These are phyloP conservation scores for Drosophila jambulina DNA, from an alignment of 1,140 invertebrate genomes.

Conservation along the genomic window DNA sequence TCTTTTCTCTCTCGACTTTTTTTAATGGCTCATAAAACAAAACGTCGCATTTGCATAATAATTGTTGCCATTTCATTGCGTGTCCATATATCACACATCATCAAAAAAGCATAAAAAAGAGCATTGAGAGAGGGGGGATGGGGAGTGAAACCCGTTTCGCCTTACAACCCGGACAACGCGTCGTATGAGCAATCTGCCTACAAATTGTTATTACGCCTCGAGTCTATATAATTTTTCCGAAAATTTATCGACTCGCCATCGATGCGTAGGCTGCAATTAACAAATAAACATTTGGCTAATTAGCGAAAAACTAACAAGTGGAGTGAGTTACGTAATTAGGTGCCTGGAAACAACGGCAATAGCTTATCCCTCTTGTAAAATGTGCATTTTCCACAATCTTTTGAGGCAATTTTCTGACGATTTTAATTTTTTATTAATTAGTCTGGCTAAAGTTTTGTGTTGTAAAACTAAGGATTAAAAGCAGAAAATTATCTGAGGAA, in stretches of 20 bases:
- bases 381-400: neutral
- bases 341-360: neutral
- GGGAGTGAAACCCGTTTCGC: conserved; percentile 50
- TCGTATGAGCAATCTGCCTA: conserved; percentile 65
- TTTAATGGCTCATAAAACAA: conserved; percentile 76
- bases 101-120: conserved; percentile 73
- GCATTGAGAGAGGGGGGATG: conserved; percentile 43
- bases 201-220: conserved; percentile 24
- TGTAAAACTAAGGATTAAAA: neutral
- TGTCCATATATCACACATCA: conserved; percentile 81
- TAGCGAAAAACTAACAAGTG: conserved; percentile 4
- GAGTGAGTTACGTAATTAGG: neutral
- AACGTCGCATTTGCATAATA: conserved; percentile 75
- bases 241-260: conserved; percentile 8
- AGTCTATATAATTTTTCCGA: conserved; percentile 1
- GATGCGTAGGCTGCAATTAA: conserved; percentile 38
- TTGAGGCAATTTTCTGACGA: too few species aligned
- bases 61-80: conserved; percentile 68
- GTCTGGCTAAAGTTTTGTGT: neutral
- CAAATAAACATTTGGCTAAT: conserved; percentile 27
- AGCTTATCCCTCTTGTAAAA: neutral
- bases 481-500: neutral
- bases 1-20: conserved; percentile 6
- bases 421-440: neutral
- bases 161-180: conserved; percentile 54